Conservation (phyloP, 2,888 invertebrate genomes). For the Dione vanillae region DNA sequence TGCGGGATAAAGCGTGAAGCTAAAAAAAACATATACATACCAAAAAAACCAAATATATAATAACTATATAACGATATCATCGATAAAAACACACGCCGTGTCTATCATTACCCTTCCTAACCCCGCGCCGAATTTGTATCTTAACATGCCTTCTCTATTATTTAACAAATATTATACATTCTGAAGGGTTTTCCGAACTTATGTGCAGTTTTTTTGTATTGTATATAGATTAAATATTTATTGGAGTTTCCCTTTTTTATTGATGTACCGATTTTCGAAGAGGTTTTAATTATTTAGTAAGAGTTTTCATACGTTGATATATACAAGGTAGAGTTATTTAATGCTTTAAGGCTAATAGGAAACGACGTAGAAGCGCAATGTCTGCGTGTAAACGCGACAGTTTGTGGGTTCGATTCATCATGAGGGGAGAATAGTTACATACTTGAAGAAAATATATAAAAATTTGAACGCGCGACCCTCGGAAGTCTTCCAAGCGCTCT, state of each 20-base stretch:
- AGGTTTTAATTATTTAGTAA: constrained; percentile 12
- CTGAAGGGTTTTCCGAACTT: constrained; percentile 46
- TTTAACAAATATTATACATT: constrained; percentile 66
- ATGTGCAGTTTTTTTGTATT: constrained; percentile 33
- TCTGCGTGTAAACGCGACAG: no score
- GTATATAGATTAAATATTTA: constrained; percentile 41
- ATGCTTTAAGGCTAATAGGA: no score
- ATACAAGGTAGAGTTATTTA: background rate
- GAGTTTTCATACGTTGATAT: background rate
- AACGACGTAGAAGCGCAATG: no score
- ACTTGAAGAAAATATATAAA: no score
- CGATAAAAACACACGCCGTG: constrained; percentile 38
- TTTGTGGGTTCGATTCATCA: no score
- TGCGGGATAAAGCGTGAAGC: no score
- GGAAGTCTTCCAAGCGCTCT: no score
- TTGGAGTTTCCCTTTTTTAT: constrained; percentile 27
- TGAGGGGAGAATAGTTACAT: no score
- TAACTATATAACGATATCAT: no score
- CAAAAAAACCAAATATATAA: no score
- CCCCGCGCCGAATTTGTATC: constrained; percentile 62
- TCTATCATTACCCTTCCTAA: constrained; percentile 58
- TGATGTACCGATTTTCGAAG: constrained; percentile 17
- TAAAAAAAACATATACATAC: no score
- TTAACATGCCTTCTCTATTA: constrained; percentile 66
- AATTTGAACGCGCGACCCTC: no score